Base-by-base conservation (phyloP, 2,888 invertebrate species). In the Heteromyza rotundicornis region DNA sequence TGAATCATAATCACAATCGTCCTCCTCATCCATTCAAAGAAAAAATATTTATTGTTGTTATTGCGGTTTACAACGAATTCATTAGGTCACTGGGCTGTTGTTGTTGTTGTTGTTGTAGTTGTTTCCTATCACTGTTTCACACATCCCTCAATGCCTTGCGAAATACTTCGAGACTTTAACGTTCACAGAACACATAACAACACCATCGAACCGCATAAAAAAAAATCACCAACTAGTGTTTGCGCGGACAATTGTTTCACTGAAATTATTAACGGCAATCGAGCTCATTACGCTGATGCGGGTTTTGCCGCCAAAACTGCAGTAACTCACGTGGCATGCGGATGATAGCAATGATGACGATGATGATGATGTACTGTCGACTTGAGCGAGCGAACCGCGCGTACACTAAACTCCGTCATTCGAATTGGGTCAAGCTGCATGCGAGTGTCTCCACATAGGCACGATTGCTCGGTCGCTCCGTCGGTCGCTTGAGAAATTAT, bases 391-490 rank as follows among this genome's bases (percentile, higher is more conserved):
- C 7, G 5, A 40, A 40, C 14, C 14, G 40, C 40, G 5, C 14
- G 40, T 40, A 10, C 3, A n/a, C 27, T 40, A n/a, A 7, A n/a
- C 40, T 7, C 14, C 40, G 40, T 20, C 47, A 20, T 20, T 47
- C 5, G 19, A 74, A 75, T 74, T 74, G 74, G 74, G 74, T 74
- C 74, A 74, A 71, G 70, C 74, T 65, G 69, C 62, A n/a, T 55
- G 63, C 32, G 52, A n/a, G 17, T 32, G n/a, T 12, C n/a, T 14
- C 53, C 32, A 51, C 35, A 53, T 19, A 2, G 19, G 19, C 8
- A 8, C 17, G n/a, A 23, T n/a, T 20, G 8, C 16, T 14, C 44
- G 44, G 40, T 35, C 17, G 35, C 32, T 2, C 7, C 10, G 14
- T 5, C 8, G 35, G 66, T 70, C 74, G 68, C 76, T 71, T 68